Conservation (phyloP, 1,140 invertebrate genomes). For the Zelostemma sp. region DNA sequence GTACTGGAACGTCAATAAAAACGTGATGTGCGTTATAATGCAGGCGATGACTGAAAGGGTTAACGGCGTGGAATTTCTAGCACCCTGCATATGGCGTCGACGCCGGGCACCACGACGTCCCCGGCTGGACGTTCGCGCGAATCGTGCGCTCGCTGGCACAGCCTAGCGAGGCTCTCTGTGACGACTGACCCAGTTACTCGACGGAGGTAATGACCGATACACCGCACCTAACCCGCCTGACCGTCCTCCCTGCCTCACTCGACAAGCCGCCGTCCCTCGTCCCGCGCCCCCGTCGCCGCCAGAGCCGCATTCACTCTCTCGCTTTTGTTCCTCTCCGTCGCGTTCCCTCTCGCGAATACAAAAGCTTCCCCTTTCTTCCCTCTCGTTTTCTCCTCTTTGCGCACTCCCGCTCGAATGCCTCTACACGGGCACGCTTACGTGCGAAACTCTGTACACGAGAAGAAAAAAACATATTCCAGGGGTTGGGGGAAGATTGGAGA, state of each 20-base stretch:
- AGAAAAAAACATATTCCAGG: no score
- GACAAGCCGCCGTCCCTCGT: slow-evolving; percentile 15
- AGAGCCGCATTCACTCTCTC: slow-evolving; percentile 20
- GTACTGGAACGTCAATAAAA: no score
- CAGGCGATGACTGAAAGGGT: background rate
- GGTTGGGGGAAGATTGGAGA: no score
- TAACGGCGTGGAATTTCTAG: slow-evolving; percentile 9
- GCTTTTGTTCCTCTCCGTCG: slow-evolving; percentile 15
- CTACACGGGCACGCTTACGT: background rate
- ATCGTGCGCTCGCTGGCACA: slow-evolving; percentile 56
- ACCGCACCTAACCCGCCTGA: slow-evolving; percentile 64
- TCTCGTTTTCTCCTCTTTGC: slow-evolving; percentile 28
- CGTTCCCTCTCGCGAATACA: slow-evolving; percentile 19
- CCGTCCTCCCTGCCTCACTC: slow-evolving; percentile 31
- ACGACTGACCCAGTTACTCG: slow-evolving; percentile 71
- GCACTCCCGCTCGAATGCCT: slow-evolving; percentile 1
- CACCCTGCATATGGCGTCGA: slow-evolving; percentile 21
- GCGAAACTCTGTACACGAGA: no score
- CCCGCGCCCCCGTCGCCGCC: slow-evolving; percentile 5
- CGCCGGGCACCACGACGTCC: slow-evolving; percentile 17
- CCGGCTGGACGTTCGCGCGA: slow-evolving; percentile 39
- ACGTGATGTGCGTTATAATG: no score
- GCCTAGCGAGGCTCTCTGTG: slow-evolving; percentile 65
- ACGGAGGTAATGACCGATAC: slow-evolving; percentile 71
- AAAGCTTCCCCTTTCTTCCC: slow-evolving; percentile 42